Evolutionary conservation across 2,888 invertebrate genomes (phyloP).

Genomic region (Hemithea aestivaria): DNA sequence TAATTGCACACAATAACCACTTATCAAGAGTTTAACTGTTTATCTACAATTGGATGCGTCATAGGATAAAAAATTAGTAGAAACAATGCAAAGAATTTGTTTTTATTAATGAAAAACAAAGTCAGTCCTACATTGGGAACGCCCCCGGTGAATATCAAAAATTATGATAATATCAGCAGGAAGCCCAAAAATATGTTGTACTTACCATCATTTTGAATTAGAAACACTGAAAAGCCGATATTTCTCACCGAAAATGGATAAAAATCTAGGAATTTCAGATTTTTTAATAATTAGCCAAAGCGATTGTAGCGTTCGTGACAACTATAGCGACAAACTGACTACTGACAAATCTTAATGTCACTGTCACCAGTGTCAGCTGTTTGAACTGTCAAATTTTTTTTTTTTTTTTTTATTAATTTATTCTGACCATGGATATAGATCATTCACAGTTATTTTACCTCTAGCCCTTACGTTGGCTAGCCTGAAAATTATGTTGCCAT

Average conservation of each 20-base stretch:
- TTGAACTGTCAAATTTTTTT: too few relatives aligned
- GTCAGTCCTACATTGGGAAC: conserved; percentile 30
- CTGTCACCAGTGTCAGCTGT: too few relatives aligned
- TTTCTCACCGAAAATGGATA: not conserved
- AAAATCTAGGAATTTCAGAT: not conserved
- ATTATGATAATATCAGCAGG: not conserved
- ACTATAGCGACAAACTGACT: too few relatives aligned
- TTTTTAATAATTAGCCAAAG: too few relatives aligned
- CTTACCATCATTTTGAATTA: conserved; percentile 57
- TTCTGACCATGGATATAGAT: too few relatives aligned
- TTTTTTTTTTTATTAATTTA: too few relatives aligned
- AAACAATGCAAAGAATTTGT: conserved; percentile 6
- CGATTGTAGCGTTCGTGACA: not conserved
- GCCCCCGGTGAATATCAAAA: conserved; percentile 40
- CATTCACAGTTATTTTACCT: too few relatives aligned
- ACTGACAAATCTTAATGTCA: too few relatives aligned
- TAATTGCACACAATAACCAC: too few relatives aligned
- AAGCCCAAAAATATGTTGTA: conserved; percentile 13
- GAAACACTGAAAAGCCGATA: not conserved
- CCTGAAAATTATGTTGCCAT: too few relatives aligned
- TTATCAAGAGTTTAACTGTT: not conserved
- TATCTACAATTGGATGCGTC: conserved; percentile 3
- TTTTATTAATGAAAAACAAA: conserved; percentile 12
- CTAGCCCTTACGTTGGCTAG: too few relatives aligned
- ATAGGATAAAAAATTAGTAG: not conserved